Base-by-base conservation (phyloP, 2,797 vertebrate genomes). In the Gymnothorax javanicus region DNA sequence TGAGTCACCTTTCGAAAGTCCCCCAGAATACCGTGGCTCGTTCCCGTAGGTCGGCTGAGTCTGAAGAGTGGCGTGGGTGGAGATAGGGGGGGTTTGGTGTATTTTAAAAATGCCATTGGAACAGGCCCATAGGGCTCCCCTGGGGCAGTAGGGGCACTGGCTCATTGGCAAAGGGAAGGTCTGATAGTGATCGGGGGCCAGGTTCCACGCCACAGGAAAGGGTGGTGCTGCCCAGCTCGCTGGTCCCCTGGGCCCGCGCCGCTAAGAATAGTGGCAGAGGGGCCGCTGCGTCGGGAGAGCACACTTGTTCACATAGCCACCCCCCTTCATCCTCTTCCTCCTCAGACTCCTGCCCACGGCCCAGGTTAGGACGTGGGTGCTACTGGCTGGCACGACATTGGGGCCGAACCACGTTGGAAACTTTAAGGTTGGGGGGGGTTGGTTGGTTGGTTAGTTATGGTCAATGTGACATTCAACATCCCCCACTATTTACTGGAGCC, bases 191-290 rank as follows among this genome's bases (percentile, higher is more conserved):
- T 84, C 82, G 25, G 82, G 20, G 64, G 90, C 89, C 83, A 92
- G 87, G 64, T 91, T 43, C 92, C 94, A 95, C 92, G 87, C 67
- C 91, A 93, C 95, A 95, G 95, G 95, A 96, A 88, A 96, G 95
- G 95, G 95, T 95, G 95, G 95, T 93, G 94, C 90, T 60, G 92
- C 90, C 87, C 88, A 60, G 84, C 59, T 90, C 90, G 15, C 54
- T 0, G 77, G 56, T 43, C 67, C 85, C 82, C 43, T 62, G 54
- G 83, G 83, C 69, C 59, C n/a, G 43, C 73, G 25, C 71, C 59
- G 57, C 82, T 84, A 94, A 96, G 95, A 96, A 96, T 95, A 89
- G 93, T 95, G 95, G 95, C 95, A 95, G 93, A 89, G 94, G 50
- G 50, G 58, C 73, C 58, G 3, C n/a, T 11, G 54, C 54, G 23